Evolutionary conservation across 2,888 invertebrate species (phyloP).

Genomic region (Drosophila conformis): DNA sequence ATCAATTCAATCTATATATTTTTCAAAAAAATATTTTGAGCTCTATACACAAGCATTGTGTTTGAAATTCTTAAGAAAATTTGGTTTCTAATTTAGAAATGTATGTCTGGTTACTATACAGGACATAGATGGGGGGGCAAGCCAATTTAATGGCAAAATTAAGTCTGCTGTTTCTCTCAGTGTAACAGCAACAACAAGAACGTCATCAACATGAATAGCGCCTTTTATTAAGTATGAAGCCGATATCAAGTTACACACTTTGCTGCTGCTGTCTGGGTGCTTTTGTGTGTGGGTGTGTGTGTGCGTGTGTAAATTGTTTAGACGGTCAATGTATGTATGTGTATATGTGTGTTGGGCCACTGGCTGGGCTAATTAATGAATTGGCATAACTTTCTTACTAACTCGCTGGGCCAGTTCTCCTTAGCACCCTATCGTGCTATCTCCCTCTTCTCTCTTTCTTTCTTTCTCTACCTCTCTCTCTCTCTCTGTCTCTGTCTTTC

Average conservation of each 20-base stretch:
- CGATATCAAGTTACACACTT: slow-evolving; percentile 71
- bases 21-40: not conserved
- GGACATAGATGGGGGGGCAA: not conserved
- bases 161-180: not conserved
- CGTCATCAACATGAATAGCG: slow-evolving; percentile 39
- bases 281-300: slow-evolving; percentile 10
- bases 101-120: not conserved
- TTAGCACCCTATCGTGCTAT: slow-evolving; percentile 45
- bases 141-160: not conserved
- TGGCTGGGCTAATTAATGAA: slow-evolving; percentile 79
- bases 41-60: not conserved
- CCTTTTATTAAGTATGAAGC: slow-evolving; percentile 70
- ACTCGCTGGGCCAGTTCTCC: slow-evolving; percentile 41
- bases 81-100: not conserved
- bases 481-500: not conserved
- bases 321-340: slow-evolving; percentile 8
- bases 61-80: no score
- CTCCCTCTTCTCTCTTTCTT: not conserved
- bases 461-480: not conserved
- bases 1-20: no score
- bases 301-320: slow-evolving; percentile 35
- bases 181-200: slow-evolving; percentile 29
- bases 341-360: slow-evolving; percentile 45
- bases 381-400: slow-evolving; percentile 77
- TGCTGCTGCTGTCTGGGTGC: slow-evolving; percentile 7